Evolutionary conservation across 2,888 invertebrate genomes (phyloP).

Genomic region (Automeris io): DNA sequence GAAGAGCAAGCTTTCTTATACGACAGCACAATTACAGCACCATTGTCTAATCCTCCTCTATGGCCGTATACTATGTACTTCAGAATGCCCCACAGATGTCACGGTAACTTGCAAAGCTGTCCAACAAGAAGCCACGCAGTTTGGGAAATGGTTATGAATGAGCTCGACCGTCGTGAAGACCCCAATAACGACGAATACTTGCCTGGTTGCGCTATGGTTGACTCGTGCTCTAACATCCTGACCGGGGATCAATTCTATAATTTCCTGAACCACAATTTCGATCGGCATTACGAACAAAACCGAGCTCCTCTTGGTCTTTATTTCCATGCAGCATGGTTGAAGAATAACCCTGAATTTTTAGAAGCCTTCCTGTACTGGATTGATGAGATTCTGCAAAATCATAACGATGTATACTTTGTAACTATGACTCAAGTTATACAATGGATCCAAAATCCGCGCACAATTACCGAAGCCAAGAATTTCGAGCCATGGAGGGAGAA

Average conservation of each 20-base stretch:
- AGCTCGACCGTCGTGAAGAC: slow-evolving; percentile 93
- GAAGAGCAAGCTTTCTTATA: slow-evolving; percentile 96
- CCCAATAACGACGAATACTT: slow-evolving; percentile 92
- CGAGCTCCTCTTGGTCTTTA: slow-evolving; percentile 92
- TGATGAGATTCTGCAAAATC: slow-evolving; percentile 89
- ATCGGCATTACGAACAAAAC: slow-evolving; percentile 93
- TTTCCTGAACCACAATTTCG: slow-evolving; percentile 95
- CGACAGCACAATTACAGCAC: slow-evolving; percentile 96
- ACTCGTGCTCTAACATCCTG: slow-evolving; percentile 94
- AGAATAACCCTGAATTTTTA: slow-evolving; percentile 93
- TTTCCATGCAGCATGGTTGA: slow-evolving; percentile 96
- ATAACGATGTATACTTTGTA: slow-evolving; percentile 95
- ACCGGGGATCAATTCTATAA: slow-evolving; percentile 96
- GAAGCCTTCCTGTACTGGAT: slow-evolving; percentile 96
- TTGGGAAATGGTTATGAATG: slow-evolving; percentile 98
- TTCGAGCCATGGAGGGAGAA: slow-evolving; percentile 97
- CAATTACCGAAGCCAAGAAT: slow-evolving; percentile 89
- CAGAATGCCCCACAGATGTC: slow-evolving; percentile 96
- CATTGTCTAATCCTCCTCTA: slow-evolving; percentile 92
- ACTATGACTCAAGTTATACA: slow-evolving; percentile 98
- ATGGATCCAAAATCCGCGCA: slow-evolving; percentile 95
- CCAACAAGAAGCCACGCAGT: slow-evolving; percentile 95
- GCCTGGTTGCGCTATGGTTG: slow-evolving; percentile 95
- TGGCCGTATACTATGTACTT: slow-evolving; percentile 99
- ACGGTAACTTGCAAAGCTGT: slow-evolving; percentile 93